Conservation (phyloP, 2,888 invertebrate species). For the Pristionchus maxplancki region DNA sequence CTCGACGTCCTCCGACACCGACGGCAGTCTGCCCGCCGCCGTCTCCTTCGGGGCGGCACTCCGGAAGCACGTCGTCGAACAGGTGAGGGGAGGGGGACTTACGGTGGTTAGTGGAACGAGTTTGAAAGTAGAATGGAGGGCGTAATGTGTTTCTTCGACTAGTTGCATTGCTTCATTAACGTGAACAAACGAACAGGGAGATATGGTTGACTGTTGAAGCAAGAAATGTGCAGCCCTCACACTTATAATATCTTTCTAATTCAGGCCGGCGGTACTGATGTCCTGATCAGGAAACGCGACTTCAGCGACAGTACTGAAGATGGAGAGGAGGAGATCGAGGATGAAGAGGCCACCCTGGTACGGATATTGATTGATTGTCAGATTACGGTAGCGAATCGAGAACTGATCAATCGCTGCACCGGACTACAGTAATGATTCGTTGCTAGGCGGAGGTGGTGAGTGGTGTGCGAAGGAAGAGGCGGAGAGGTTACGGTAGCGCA, state of each 20-base stretch:
- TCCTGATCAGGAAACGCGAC: slow-evolving; percentile 18
- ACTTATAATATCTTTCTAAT: too few relatives aligned
- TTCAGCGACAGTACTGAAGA: slow-evolving; percentile 48
- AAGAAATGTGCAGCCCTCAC: too few relatives aligned
- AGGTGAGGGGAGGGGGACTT: not conserved
- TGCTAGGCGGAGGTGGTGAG: slow-evolving; percentile 51
- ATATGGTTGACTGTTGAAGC: too few relatives aligned
- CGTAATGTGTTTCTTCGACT: too few relatives aligned
- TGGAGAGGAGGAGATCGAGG: slow-evolving; percentile 28
- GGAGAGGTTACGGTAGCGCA: slow-evolving; percentile 23
- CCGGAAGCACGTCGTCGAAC: slow-evolving; percentile 26
- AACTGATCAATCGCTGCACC: not conserved
- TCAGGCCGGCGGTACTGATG: slow-evolving; percentile 5
- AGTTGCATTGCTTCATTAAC: too few relatives aligned
- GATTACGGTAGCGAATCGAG: not conserved
- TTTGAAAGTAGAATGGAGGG: too few relatives aligned
- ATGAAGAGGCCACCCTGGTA: slow-evolving; percentile 12
- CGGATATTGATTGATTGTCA: slow-evolving; percentile 11
- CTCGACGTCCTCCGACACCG: slow-evolving; percentile 55
- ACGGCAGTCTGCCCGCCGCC: slow-evolving; percentile 46
- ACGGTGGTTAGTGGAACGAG: not conserved
- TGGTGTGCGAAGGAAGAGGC: slow-evolving; percentile 3
- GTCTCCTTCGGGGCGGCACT: slow-evolving; percentile 53
- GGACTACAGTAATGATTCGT: slow-evolving; percentile 32
- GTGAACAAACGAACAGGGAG: too few relatives aligned